phyloP scores from a whole-genome alignment of 2,888 invertebrate species.

The Orthosia gothica region DNA sequence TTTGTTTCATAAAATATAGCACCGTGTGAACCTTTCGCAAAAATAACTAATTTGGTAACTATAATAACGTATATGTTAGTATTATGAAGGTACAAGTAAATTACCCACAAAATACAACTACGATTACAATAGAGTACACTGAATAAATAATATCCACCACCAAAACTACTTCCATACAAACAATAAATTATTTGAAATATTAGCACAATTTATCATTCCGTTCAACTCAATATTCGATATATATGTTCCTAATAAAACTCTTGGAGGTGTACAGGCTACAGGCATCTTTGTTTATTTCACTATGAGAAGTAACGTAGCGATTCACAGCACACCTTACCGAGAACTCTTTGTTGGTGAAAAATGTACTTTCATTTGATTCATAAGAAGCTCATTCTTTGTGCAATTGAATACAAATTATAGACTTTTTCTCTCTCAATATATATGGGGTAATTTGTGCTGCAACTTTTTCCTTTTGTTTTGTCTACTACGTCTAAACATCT shows the following conservation, averaged over 20 bases:
- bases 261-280: conserved; percentile 18
- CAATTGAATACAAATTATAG: conserved; percentile 12
- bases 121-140: conserved; percentile 1
- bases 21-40: background rate
- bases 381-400: conserved; percentile 17
- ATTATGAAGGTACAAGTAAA: background rate
- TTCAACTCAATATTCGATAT: conserved; percentile 43
- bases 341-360: conserved; percentile 45
- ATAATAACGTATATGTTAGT: too few relatives aligned
- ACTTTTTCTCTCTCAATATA: background rate
- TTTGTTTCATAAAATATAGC: background rate
- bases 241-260: conserved; percentile 46
- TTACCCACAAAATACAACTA: conserved; percentile 8
- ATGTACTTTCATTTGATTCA: conserved; percentile 38
- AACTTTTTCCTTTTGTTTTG: background rate
- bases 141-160: conserved; percentile 35
- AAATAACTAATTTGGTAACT: background rate
- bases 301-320: conserved; percentile 34
- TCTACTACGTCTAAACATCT: too few relatives aligned
- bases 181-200: conserved; percentile 41
- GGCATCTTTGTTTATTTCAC: conserved; percentile 51
- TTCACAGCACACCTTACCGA: conserved; percentile 13
- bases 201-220: conserved; percentile 52
- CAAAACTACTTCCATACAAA: conserved; percentile 14
- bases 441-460: background rate